phyloP scores from a whole-genome alignment of 2,888 invertebrate species.

The Onchidella celtica region DNA sequence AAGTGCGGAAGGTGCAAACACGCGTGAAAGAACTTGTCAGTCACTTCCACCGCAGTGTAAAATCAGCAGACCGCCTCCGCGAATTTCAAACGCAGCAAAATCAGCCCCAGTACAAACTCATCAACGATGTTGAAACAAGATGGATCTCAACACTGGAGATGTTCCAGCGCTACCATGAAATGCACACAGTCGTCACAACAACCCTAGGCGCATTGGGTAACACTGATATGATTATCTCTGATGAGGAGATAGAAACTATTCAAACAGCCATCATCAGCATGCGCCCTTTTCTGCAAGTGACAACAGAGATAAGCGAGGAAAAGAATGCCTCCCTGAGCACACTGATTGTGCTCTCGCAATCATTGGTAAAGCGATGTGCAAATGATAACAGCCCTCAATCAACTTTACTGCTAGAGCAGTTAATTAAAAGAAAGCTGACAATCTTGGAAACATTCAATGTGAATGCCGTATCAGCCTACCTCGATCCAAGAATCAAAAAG shows the following conservation, averaged over 20 bases:
- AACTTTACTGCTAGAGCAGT: not conserved
- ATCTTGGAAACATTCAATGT: not conserved
- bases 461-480: not conserved
- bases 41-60: not conserved
- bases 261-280: not conserved
- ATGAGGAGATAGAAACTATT: not conserved
- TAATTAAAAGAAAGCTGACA: not conserved
- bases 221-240: not conserved
- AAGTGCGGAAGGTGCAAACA: not conserved
- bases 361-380: not conserved
- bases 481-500: constrained; percentile 13
- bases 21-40: constrained; percentile 6
- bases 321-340: not conserved
- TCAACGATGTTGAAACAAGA: constrained; percentile 5
- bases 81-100: not conserved
- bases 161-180: not conserved
- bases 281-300: not conserved
- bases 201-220: not conserved
- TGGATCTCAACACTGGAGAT: constrained; percentile 16
- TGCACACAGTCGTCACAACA: not conserved
- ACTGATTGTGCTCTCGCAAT: not conserved
- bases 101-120: not conserved
- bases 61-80: not conserved
- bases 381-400: not conserved
- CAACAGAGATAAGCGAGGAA: not conserved